Base-by-base conservation (phyloP, 2,888 invertebrate species). In the Lordiphosa fenestrarum region DNA sequence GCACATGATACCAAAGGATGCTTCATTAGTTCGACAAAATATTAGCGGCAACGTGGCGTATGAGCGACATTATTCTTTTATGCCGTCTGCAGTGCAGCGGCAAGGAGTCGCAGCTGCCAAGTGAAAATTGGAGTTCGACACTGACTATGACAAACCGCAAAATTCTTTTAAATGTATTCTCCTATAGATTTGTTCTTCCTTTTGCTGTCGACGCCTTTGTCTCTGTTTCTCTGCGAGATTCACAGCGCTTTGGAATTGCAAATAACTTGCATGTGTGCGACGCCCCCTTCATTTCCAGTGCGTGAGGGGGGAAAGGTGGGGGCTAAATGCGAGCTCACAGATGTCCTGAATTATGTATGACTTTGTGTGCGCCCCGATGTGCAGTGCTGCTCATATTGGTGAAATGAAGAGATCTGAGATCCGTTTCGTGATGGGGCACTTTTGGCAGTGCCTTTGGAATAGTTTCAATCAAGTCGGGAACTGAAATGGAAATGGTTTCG, bases 1-100 rank as follows among this genome's bases (percentile, higher is more conserved):
- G 49, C 76, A 68, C 54, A 76, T 56, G 73, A 47, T 53, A 58
- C 53, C 49, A 66, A 42, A 56, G 68, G 42, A 66, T 63, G 77
- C 69, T 77, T 77, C 74, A 74, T 77, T 77, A 74, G 78, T 73
- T 77, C 41, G 57, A 60, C 57, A 61, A 71, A 73, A 69, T 74
- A 74, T 73, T 74, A 66, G 62, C 60, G 69, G 48, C 78, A 73
- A 74, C 69, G 56, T 66, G 61, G 78, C 74, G 78, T 73, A 77
- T 77, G 78, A 66, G 71, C 71, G 61, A 73, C 68, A 69, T 77
- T 68, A 64, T 77, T 71, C 66, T 50, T 61, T 63, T 58, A 66
- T 63, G 59, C 52, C 33, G 13, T 15, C 19, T 10, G 4, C 39
- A 39, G 19, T 50, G 64, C 13, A 38, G 37, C 13, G 35, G 10